Evolutionary conservation across 2,797 vertebrate species (phyloP).

Genomic region (Glyptemys insculpta): DNA sequence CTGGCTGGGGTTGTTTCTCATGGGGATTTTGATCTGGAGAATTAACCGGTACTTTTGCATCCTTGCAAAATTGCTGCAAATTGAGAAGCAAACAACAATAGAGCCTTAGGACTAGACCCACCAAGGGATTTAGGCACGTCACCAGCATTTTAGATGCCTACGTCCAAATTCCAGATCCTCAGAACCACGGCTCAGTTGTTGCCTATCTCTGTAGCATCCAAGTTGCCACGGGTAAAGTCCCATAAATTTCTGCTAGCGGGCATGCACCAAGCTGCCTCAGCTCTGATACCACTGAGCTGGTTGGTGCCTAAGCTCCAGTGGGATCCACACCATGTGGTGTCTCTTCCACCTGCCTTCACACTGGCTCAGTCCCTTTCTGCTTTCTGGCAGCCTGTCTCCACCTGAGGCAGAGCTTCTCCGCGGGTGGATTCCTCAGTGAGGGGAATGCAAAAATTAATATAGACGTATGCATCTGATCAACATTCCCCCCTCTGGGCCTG

Average conservation of each 20-base stretch:
- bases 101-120: not conserved
- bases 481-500: not conserved
- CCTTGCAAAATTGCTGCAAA: constrained; percentile 31
- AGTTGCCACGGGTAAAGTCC: not conserved
- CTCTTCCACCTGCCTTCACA: not conserved
- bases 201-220: not conserved
- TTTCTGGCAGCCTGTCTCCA: not conserved
- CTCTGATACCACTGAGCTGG: too few relatives aligned
- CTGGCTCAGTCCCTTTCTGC: not conserved
- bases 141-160: not conserved
- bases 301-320: not conserved
- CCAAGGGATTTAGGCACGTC: not conserved
- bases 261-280: not conserved
- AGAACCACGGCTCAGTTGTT: not conserved
- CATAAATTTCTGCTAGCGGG: not conserved
- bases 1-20: not conserved
- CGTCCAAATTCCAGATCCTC: not conserved
- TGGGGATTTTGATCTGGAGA: not conserved
- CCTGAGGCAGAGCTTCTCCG: not conserved
- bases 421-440: not conserved
- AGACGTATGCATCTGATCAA: not conserved
- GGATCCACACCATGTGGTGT: not conserved
- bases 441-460: not conserved
- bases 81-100: constrained; percentile 10
- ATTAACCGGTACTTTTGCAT: not conserved